Evolutionary conservation across 1,140 invertebrate species (phyloP).

Genomic region (Orchestia grillus): DNA sequence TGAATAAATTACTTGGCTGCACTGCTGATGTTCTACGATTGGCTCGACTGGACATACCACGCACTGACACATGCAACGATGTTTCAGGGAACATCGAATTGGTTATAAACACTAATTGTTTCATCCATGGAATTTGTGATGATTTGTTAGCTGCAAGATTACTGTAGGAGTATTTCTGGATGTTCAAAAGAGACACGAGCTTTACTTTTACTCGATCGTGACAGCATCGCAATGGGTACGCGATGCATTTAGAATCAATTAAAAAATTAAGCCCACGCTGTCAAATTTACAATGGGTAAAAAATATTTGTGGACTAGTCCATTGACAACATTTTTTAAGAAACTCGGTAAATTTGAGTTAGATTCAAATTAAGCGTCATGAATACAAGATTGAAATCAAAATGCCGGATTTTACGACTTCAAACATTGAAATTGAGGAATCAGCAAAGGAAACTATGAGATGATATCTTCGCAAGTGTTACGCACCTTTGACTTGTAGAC

Average conservation of each 20-base stretch:
- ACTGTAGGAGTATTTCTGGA: neutral
- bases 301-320: neutral
- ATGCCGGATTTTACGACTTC: neutral
- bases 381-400: neutral
- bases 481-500: constrained; percentile 93
- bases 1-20: neutral
- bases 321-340: neutral
- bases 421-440: neutral
- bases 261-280: neutral
- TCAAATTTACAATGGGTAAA: neutral
- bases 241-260: neutral
- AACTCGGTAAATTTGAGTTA: neutral
- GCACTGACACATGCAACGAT: neutral
- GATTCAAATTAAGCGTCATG: neutral
- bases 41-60: neutral
- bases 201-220: neutral
- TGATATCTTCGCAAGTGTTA: neutral
- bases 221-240: neutral
- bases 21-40: neutral
- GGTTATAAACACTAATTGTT: neutral
- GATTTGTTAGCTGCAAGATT: no score
- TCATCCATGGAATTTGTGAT: no score
- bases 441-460: neutral
- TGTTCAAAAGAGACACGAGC: neutral
- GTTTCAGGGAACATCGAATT: neutral